phyloP scores from a whole-genome alignment of 2,113 vertebrate species.

The Paedocypris sp. region DNA sequence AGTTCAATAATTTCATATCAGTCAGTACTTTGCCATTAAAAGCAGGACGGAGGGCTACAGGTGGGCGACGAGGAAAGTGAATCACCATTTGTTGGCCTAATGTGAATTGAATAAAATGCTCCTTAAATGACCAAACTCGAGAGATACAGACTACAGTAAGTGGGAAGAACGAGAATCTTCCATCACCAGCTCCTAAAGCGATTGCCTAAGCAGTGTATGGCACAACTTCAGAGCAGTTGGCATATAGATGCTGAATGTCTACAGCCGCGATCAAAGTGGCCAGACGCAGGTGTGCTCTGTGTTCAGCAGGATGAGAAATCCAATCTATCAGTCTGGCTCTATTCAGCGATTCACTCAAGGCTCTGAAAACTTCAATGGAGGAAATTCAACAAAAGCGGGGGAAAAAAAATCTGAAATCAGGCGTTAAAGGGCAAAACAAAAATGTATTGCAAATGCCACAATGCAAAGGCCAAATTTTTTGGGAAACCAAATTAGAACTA shows the following conservation, averaged over 20 bases:
- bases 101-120: too few species aligned
- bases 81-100: too few species aligned
- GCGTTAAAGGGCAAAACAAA: too few species aligned
- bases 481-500: too few species aligned
- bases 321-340: slow-evolving; percentile 4
- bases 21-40: slow-evolving; percentile 27
- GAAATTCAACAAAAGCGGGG: too few species aligned
- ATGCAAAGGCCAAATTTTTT: too few species aligned
- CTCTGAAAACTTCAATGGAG: slow-evolving; percentile 10
- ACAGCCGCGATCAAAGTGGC: slow-evolving; percentile 21
- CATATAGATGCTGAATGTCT: slow-evolving; percentile 23
- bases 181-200: background rate
- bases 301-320: slow-evolving; percentile 9
- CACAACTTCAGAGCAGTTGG: slow-evolving; percentile 19
- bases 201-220: slow-evolving; percentile 18
- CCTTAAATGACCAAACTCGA: too few species aligned
- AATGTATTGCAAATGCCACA: too few species aligned
- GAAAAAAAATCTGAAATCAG: background rate
- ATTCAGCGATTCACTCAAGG: slow-evolving; percentile 11
- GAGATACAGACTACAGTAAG: too few species aligned
- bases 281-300: background rate
- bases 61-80: background rate
- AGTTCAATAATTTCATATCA: slow-evolving; percentile 10
- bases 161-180: too few species aligned
- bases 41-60: background rate